A percentile compares a stretch with the other conserved stretches of the same genome.
Conservation (phyloP, 53 echinoderm and acorn worm genomes). For the Paelopatides confundens region DNA sequence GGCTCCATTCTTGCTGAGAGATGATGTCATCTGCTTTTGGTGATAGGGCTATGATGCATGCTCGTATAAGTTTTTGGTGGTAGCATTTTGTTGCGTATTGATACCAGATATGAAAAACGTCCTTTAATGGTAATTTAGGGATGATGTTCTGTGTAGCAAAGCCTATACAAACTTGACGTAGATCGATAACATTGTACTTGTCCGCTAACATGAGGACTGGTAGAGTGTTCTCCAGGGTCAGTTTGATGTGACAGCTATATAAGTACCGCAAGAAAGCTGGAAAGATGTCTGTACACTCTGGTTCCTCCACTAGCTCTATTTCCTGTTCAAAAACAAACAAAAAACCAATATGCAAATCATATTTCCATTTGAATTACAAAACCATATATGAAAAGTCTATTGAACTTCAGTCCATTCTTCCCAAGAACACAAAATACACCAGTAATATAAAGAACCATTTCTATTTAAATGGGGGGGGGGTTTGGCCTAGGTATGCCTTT, state of each 20-base stretch:
- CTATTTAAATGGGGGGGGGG: too few species aligned
- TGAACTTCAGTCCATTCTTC: too few species aligned
- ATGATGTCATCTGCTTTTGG: constrained; percentile 99
- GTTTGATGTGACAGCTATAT: constrained; percentile 86
- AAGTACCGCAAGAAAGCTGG: constrained; percentile 85
- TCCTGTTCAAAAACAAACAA: constrained; percentile 67
- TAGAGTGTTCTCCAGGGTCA: constrained; percentile 87
- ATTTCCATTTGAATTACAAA: too few species aligned
- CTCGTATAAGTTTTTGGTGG: constrained; percentile 79
- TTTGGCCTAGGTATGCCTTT: too few species aligned
- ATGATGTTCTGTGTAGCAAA: constrained; percentile 93
- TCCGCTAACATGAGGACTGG: constrained; percentile 94
- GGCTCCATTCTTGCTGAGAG: constrained; percentile 94
- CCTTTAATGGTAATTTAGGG: constrained; percentile 94
- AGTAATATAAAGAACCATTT: too few species aligned
- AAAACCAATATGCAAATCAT: background rate
- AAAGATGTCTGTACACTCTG: constrained; percentile 83
- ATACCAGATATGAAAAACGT: constrained; percentile 98
- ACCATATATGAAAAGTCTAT: too few species aligned
- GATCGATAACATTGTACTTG: constrained; percentile 93
- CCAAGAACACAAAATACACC: too few species aligned
- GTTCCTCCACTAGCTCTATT: constrained; percentile 92
- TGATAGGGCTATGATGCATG: constrained; percentile 88
- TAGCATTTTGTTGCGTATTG: constrained; percentile 99
- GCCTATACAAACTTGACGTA: constrained; percentile 83